These are phyloP conservation scores for Petrolisthes manimaculis DNA, from an alignment of 2,888 invertebrate genomes.

Conservation along the genomic window DNA sequence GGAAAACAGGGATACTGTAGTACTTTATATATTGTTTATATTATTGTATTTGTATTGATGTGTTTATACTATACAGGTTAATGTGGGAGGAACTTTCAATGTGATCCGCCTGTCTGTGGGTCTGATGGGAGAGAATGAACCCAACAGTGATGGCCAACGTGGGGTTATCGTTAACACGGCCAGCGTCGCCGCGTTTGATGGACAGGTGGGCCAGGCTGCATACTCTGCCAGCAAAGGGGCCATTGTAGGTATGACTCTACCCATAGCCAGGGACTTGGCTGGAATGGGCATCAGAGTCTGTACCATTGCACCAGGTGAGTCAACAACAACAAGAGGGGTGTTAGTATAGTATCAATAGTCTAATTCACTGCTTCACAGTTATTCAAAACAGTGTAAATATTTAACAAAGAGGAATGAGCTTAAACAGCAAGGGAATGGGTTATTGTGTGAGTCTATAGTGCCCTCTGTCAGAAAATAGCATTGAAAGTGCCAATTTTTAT, in stretches of 20 bases:
- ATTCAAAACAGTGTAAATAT: too few relatives aligned
- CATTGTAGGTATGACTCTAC: conserved; percentile 84
- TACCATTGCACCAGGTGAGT: conserved; percentile 68
- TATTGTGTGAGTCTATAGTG: too few relatives aligned
- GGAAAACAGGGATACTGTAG: too few relatives aligned
- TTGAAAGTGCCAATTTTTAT: too few relatives aligned
- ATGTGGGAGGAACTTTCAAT: conserved; percentile 94
- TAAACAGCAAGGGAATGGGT: too few relatives aligned
- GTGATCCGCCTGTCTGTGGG: conserved; percentile 86
- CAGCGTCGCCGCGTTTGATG: conserved; percentile 94
- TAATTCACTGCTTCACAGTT: too few relatives aligned
- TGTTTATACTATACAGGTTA: conserved; percentile 75
- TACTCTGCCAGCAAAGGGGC: conserved; percentile 95
- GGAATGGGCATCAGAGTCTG: conserved; percentile 67
- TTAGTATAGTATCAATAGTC: too few relatives aligned
- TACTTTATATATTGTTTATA: background rate
- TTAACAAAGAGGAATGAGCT: too few relatives aligned
- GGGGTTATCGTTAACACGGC: conserved; percentile 97
- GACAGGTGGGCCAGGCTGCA: conserved; percentile 94
- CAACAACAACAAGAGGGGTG: background rate
- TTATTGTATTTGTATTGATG: background rate
- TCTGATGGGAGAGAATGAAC: conserved; percentile 84
- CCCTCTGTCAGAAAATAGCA: too few relatives aligned
- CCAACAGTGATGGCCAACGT: conserved; percentile 82
- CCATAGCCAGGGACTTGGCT: conserved; percentile 73